Evolutionary conservation across 37 sponge, comb jelly and placozoan genomes (phyloP).

Genomic region (Agelas oroides): DNA sequence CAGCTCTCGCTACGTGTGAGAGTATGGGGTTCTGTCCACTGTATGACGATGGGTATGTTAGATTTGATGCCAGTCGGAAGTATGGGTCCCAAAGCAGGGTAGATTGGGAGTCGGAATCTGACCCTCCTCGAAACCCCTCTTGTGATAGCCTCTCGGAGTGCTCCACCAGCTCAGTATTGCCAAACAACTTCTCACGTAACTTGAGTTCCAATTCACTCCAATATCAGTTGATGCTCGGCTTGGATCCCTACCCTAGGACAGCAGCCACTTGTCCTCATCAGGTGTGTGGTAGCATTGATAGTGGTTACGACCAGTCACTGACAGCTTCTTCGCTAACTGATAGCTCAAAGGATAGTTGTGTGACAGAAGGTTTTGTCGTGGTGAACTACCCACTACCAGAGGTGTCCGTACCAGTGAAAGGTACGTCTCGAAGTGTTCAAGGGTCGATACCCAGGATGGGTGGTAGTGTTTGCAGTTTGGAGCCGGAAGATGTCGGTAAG

Average conservation of each 20-base stretch:
- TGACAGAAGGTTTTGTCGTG: too few relatives aligned
- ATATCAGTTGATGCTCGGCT: too few relatives aligned
- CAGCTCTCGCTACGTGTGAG: background rate
- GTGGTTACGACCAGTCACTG: conserved; percentile 17
- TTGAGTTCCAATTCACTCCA: background rate
- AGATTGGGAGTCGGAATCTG: too few relatives aligned
- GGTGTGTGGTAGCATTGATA: conserved; percentile 30
- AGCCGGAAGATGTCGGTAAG: too few relatives aligned
- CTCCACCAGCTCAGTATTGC: background rate
- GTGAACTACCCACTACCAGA: too few relatives aligned
- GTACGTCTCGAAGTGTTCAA: too few relatives aligned
- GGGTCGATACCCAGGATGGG: too few relatives aligned
- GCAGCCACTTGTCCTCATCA: too few relatives aligned
- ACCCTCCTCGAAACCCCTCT: background rate
- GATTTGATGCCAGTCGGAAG: background rate
- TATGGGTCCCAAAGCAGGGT: background rate
- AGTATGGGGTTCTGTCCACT: conserved; percentile 51
- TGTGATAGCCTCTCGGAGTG: conserved; percentile 6
- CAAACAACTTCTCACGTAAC: conserved; percentile 18
- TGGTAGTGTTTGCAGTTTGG: too few relatives aligned
- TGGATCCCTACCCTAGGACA: too few relatives aligned
- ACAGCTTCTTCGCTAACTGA: background rate
- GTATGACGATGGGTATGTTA: background rate
- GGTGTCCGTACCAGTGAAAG: too few relatives aligned
- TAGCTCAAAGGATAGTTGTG: conserved; percentile 5